These are phyloP conservation scores for Hypothenemus hampei DNA, from an alignment of 1,140 invertebrate species.

Conservation along the genomic window DNA sequence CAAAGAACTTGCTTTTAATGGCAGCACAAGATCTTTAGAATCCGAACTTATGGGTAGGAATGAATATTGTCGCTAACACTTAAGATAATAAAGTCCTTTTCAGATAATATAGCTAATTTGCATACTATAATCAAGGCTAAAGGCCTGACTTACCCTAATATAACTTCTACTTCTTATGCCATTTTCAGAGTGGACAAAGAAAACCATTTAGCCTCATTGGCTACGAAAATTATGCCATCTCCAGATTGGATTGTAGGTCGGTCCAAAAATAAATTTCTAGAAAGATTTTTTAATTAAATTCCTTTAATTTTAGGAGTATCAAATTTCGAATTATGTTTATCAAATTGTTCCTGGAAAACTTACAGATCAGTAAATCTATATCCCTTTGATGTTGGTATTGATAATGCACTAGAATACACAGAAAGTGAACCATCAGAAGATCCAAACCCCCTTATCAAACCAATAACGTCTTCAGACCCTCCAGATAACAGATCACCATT, in stretches of 20 bases:
- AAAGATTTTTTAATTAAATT: neutral
- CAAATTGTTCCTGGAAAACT: conserved; percentile 89
- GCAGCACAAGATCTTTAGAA: conserved; percentile 82
- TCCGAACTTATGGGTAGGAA: conserved; percentile 76
- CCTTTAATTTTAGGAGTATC: conserved; percentile 60
- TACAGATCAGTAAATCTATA: conserved; percentile 83
- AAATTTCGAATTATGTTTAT: conserved; percentile 81
- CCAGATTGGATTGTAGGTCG: conserved; percentile 94
- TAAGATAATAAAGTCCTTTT: conserved; percentile 7
- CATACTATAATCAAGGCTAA: conserved; percentile 96
- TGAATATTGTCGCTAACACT: no score
- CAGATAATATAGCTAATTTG: conserved; percentile 55
- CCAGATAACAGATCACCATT: conserved; percentile 85
- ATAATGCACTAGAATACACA: conserved; percentile 86
- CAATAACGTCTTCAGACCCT: conserved; percentile 77
- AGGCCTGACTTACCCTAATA: conserved; percentile 88
- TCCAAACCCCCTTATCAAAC: conserved; percentile 56
- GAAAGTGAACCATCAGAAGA: conserved; percentile 50
- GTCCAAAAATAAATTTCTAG: neutral
- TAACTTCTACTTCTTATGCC: conserved; percentile 86
- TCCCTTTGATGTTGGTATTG: conserved; percentile 95
- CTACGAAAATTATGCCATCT: conserved; percentile 91
- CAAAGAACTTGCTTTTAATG: conserved; percentile 86
- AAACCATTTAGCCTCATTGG: conserved; percentile 90
- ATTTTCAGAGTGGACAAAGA: conserved; percentile 87